phyloP scores from a whole-genome alignment of 2,888 invertebrate species.

The Icerya purchasi region DNA sequence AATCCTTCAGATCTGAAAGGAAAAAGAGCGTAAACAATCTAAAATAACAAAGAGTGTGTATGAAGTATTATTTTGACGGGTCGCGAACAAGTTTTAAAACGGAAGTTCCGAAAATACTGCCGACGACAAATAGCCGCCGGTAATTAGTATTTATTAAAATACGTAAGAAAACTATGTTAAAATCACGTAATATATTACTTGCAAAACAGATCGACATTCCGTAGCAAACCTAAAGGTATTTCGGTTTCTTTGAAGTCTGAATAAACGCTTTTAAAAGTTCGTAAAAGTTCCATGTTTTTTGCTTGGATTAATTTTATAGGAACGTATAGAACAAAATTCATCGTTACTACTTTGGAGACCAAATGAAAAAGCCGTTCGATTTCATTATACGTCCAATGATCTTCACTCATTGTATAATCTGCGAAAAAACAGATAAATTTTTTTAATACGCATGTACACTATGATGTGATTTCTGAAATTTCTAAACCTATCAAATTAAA shows the following conservation, averaged over 20 bases:
- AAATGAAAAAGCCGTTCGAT: slow-evolving; percentile 72
- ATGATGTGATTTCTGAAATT: too few relatives aligned
- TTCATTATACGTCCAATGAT: slow-evolving; percentile 53
- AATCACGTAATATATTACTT: too few relatives aligned
- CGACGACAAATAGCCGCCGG: too few relatives aligned
- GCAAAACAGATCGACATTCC: slow-evolving; percentile 85
- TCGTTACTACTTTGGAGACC: slow-evolving; percentile 63
- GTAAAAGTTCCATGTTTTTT: slow-evolving; percentile 57
- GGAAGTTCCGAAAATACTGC: too few relatives aligned
- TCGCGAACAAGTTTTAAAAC: too few relatives aligned
- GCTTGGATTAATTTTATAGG: slow-evolving; percentile 34
- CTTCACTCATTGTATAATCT: slow-evolving; percentile 4
- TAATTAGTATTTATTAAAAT: neutral
- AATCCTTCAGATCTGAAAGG: slow-evolving; percentile 77
- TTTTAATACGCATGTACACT: too few relatives aligned
- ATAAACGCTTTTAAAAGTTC: slow-evolving; percentile 61
- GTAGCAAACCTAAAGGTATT: slow-evolving; percentile 67
- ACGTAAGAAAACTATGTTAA: neutral
- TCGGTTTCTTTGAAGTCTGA: slow-evolving; percentile 88
- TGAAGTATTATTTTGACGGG: too few relatives aligned
- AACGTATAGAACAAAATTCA: slow-evolving; percentile 73
- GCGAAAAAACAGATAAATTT: too few relatives aligned
- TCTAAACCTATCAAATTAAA: too few relatives aligned
- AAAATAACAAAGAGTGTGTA: neutral
- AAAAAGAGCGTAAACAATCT: slow-evolving; percentile 32